A percentile compares a stretch with the other conserved stretches of the same genome.
Evolutionary conservation across 1,140 invertebrate species (phyloP).

Genomic region (Diorhabda elongata): DNA sequence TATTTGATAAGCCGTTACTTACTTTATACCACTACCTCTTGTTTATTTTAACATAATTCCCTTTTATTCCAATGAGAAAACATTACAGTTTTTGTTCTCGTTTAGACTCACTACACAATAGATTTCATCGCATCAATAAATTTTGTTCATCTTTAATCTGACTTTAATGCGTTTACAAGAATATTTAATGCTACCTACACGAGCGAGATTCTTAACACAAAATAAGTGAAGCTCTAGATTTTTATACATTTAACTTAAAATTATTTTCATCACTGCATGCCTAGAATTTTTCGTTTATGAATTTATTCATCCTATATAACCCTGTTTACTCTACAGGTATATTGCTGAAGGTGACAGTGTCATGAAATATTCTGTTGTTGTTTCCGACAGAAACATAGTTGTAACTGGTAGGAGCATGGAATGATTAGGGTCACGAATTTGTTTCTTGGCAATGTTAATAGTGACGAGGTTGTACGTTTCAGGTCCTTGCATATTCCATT

Average conservation of each 20-base stretch:
- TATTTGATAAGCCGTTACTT: constrained; percentile 21
- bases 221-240: neutral
- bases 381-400: too few species aligned
- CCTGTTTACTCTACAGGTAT: too few species aligned
- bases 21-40: constrained; percentile 16
- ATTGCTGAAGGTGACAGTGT: too few species aligned
- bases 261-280: neutral
- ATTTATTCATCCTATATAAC: too few species aligned
- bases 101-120: neutral
- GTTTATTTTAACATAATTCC: constrained; percentile 23
- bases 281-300: too few species aligned
- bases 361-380: too few species aligned
- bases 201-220: constrained; percentile 5
- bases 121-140: constrained; percentile 19
- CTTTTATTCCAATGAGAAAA: constrained; percentile 21
- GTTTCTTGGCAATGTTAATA: too few species aligned
- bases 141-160: constrained; percentile 12
- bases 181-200: constrained; percentile 14
- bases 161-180: constrained; percentile 4
- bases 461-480: too few species aligned
- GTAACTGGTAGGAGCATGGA: too few species aligned
- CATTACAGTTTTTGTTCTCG: constrained; percentile 11
- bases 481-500: too few species aligned
- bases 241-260: neutral
- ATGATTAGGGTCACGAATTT: too few species aligned